phyloP scores from a whole-genome alignment of 1,140 invertebrate genomes.

The Caerostris darwini region DNA sequence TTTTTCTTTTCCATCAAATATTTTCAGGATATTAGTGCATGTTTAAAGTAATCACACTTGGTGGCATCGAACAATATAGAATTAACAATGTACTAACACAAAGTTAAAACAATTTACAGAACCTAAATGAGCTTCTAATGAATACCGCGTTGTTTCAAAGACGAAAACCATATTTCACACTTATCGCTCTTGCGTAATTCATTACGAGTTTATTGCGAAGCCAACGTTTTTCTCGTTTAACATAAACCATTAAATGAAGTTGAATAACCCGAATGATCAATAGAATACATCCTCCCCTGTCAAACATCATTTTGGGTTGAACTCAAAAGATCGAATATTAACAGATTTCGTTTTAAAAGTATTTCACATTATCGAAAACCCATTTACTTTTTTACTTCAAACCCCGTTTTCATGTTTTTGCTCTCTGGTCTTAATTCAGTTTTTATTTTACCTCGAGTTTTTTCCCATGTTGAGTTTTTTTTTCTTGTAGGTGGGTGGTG shows the following conservation, averaged over 20 bases:
- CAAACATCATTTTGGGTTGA: constrained; percentile 3
- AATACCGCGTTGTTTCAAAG: background rate
- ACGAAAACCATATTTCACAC: background rate
- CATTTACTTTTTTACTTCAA: constrained; percentile 49
- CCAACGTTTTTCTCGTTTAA: constrained; percentile 8
- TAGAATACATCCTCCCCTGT: background rate
- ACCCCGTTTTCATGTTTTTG: background rate
- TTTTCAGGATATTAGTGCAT: no score
- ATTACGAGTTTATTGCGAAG: background rate
- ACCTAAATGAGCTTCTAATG: background rate
- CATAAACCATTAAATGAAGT: constrained; percentile 20
- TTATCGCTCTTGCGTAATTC: background rate
- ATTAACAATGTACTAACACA: no score
- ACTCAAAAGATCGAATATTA: constrained; percentile 64
- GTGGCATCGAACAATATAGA: no score
- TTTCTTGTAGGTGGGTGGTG: background rate
- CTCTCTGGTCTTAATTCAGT: background rate
- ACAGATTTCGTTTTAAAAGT: constrained; percentile 65
- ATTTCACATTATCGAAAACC: constrained; percentile 70
- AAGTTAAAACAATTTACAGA: background rate
- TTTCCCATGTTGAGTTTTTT: background rate
- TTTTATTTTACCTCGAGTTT: background rate
- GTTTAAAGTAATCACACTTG: no score
- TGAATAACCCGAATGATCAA: constrained; percentile 21
- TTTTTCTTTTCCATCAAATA: no score